phyloP scores from a whole-genome alignment of 2,113 vertebrate genomes.

The Phycodurus eques region DNA sequence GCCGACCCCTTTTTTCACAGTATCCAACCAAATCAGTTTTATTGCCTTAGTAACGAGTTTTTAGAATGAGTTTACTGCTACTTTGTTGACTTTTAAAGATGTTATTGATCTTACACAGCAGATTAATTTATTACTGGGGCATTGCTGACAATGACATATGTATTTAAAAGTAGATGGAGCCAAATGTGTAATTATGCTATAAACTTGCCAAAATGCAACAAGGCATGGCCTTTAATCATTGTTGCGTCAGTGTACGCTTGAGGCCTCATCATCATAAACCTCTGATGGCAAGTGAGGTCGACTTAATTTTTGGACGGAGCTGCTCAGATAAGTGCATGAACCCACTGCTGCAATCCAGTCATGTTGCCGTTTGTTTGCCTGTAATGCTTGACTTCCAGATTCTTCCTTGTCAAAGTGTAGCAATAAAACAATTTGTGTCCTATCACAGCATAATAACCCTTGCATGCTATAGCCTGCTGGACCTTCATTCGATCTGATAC shows the following conservation, averaged over 20 bases:
- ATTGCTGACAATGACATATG: not conserved
- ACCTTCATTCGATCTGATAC: constrained; percentile 51
- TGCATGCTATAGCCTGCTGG: constrained; percentile 66
- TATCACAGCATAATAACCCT: constrained; percentile 32
- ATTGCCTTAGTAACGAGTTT: constrained; percentile 53
- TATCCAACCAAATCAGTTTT: constrained; percentile 57
- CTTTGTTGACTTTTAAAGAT: constrained; percentile 45
- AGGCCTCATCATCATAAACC: constrained; percentile 24
- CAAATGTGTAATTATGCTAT: constrained; percentile 37
- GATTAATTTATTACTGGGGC: constrained; percentile 8
- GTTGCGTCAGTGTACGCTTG: constrained; percentile 17
- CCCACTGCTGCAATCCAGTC: constrained; percentile 57
- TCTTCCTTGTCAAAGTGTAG: constrained; percentile 72
- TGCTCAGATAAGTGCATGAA: constrained; percentile 56
- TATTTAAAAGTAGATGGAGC: constrained; percentile 33
- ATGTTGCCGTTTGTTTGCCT: constrained; percentile 55
- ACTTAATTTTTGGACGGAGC: constrained; percentile 12
- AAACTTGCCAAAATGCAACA: constrained; percentile 43
- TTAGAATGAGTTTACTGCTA: constrained; percentile 36
- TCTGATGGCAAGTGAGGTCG: constrained; percentile 27
- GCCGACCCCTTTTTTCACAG: constrained; percentile 30
- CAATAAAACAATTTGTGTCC: constrained; percentile 64
- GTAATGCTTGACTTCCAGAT: constrained; percentile 67
- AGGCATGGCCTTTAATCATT: constrained; percentile 45
- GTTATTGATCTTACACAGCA: constrained; percentile 18